Percentiles rank a stretch among this genome's conserved stretches.
phyloP scores from a whole-genome alignment of 2,113 vertebrate genomes.

The Motacilla tschutschensis region DNA sequence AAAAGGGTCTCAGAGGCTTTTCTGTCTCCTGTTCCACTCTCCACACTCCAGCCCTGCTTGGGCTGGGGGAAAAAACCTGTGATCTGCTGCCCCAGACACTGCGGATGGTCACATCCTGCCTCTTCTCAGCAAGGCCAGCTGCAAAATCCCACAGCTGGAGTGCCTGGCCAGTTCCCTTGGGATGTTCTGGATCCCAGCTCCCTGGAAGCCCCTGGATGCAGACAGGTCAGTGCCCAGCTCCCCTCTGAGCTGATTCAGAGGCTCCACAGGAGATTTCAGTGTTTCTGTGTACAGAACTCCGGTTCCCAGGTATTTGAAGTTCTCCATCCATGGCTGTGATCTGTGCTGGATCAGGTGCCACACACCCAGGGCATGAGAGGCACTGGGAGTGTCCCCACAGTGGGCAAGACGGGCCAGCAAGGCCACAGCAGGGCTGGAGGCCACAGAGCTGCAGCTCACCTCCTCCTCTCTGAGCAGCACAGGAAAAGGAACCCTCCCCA shows the following conservation, averaged over 20 bases:
- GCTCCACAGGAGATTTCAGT: neutral
- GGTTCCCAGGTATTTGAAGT: neutral
- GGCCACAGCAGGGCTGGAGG: neutral
- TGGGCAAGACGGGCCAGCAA: neutral
- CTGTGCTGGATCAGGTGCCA: neutral
- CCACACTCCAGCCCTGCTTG: neutral
- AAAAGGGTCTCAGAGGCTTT: neutral
- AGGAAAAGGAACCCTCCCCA: slow-evolving; percentile 52
- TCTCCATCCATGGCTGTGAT: accelerated
- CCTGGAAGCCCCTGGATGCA: neutral
- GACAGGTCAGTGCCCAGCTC: neutral
- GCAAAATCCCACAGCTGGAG: neutral
- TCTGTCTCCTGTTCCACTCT: neutral
- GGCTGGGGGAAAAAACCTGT: neutral
- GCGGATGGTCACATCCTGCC: neutral
- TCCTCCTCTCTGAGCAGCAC: slow-evolving; percentile 12
- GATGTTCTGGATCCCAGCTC: neutral
- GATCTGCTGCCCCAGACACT: neutral
- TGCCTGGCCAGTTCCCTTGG: accelerated
- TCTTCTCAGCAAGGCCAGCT: neutral
- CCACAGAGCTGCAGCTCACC: neutral
- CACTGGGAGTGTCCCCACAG: neutral
- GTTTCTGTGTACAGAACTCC: neutral
- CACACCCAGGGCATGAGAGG: neutral
- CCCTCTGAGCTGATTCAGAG: neutral